These are phyloP conservation scores for Neria commutata DNA, from an alignment of 2,888 invertebrate species.

Conservation along the genomic window DNA sequence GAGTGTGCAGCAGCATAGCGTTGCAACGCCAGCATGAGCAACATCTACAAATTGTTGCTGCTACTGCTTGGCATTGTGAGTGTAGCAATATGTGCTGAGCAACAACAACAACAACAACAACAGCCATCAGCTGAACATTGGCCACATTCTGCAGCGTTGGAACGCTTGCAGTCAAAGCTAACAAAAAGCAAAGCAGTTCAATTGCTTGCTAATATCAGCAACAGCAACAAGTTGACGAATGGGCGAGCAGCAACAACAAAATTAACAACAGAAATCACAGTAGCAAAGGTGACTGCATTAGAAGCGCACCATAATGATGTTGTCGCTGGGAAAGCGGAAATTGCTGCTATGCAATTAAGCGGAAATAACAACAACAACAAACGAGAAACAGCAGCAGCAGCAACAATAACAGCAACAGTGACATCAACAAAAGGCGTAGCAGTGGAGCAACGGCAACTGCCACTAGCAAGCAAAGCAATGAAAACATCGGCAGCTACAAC, in stretches of 20 bases:
- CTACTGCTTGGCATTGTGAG: conserved; percentile 10
- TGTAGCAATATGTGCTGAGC: conserved; percentile 6
- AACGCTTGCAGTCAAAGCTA: conserved; percentile 16
- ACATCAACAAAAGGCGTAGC: background rate
- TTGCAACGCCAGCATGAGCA: conserved; percentile 20
- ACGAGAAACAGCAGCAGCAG: background rate
- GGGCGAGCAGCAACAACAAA: background rate
- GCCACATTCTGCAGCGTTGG: conserved; percentile 4
- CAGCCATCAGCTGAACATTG: too few species aligned
- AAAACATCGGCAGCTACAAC: background rate
- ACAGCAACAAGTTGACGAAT: background rate
- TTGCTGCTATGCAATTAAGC: background rate
- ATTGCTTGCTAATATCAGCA: background rate
- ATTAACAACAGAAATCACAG: background rate
- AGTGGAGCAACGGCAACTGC: background rate
- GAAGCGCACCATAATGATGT: conserved; percentile 9
- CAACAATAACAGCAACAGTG: conserved; percentile 4
- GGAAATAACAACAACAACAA: conserved; percentile 13
- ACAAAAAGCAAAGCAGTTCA: conserved; percentile 1
- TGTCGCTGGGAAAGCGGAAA: too few species aligned
- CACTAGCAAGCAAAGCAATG: background rate
- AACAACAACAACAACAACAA: conserved; percentile 5
- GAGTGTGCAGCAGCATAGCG: too few species aligned
- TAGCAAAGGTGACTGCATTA: background rate
- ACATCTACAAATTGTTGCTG: conserved; percentile 12